phyloP scores from a whole-genome alignment of 2,113 vertebrate genomes.

The Cochlearius cochlearius region DNA sequence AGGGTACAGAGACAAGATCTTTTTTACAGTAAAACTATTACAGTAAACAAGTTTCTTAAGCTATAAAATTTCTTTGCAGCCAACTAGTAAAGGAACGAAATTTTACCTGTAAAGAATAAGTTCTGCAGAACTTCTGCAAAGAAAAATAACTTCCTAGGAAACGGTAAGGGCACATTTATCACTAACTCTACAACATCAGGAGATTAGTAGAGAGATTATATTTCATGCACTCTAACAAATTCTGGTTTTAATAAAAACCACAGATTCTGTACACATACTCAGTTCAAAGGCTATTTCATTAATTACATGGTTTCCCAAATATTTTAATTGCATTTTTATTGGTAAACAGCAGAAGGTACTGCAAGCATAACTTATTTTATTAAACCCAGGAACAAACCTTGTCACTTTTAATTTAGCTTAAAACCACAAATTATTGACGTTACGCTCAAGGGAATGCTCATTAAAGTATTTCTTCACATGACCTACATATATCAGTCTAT shows the following conservation, averaged over 20 bases:
- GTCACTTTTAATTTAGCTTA: constrained; percentile 26
- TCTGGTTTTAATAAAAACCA: background rate
- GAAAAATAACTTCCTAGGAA: background rate
- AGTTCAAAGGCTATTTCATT: background rate
- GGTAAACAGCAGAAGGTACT: constrained; percentile 27
- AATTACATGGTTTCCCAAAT: background rate
- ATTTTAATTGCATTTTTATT: constrained; percentile 27
- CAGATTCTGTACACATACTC: background rate
- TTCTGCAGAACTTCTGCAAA: background rate
- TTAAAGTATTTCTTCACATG: constrained; percentile 29
- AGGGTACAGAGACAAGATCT: background rate
- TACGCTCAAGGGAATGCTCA: constrained; percentile 13
- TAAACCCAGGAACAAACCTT: constrained; percentile 28
- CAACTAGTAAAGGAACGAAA: background rate
- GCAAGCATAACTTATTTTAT: background rate
- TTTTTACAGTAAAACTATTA: background rate
- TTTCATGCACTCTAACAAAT: background rate
- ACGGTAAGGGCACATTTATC: background rate
- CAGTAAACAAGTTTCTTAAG: background rate
- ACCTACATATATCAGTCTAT: constrained; percentile 22
- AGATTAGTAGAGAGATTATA: background rate
- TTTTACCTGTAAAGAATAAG: background rate
- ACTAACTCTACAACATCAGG: background rate
- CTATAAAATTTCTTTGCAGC: background rate
- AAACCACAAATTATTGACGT: constrained; percentile 6